Evolutionary conservation across 2,113 vertebrate species (phyloP).

Genomic region (Anser brachyrhynchus): DNA sequence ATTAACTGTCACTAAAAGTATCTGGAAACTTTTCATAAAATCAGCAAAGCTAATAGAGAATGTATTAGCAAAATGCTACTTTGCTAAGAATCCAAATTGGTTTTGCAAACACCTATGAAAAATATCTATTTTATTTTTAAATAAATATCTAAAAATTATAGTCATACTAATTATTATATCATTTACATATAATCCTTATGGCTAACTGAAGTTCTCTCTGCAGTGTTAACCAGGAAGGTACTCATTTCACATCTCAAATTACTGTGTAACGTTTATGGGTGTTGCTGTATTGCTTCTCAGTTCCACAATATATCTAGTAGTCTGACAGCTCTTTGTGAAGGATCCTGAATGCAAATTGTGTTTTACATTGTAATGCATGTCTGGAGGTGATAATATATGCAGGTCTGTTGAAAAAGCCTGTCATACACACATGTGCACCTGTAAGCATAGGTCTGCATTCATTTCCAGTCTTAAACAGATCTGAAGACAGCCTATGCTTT

Average conservation of each 20-base stretch:
- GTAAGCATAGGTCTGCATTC: background rate
- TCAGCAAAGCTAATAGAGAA: background rate
- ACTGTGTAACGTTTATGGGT: background rate
- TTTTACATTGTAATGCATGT: background rate
- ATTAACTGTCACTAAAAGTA: background rate
- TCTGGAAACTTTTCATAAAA: background rate
- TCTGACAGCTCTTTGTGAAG: background rate
- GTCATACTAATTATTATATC: background rate
- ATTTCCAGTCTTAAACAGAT: background rate
- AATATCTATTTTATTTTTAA: background rate
- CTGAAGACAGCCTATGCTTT: background rate
- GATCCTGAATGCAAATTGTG: background rate
- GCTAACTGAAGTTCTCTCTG: background rate
- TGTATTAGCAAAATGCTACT: background rate
- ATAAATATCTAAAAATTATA: background rate
- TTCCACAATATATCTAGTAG: background rate
- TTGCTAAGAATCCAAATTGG: background rate
- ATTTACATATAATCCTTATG: background rate
- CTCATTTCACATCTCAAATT: background rate
- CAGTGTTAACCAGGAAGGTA: background rate
- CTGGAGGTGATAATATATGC: background rate
- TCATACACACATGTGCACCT: background rate
- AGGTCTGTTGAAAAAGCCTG: background rate
- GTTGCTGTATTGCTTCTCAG: background rate
- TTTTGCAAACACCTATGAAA: background rate